Conservation (phyloP, 2,797 vertebrate species). For the Diplodus sargus region DNA sequence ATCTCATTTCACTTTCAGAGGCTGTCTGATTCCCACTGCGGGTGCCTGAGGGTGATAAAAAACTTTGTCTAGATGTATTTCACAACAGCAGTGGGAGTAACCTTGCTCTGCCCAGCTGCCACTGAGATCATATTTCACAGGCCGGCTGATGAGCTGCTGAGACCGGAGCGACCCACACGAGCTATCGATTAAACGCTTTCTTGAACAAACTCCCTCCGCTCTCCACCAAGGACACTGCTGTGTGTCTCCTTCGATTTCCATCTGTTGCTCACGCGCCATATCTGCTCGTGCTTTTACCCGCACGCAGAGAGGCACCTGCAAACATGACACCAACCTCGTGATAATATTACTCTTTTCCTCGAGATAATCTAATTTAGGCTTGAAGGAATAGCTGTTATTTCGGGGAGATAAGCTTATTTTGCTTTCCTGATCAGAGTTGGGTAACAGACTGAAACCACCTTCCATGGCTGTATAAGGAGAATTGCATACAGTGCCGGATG, state of each 20-base stretch:
- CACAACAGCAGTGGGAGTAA: conserved; percentile 57
- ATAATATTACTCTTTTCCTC: not conserved
- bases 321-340: not conserved
- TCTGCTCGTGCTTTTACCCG: not conserved
- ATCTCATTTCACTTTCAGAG: conserved; percentile 7
- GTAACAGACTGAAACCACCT: not conserved
- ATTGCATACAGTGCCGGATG: not conserved
- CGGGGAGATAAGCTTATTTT: not conserved
- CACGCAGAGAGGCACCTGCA: not conserved
- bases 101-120: conserved; percentile 71
- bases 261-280: not conserved
- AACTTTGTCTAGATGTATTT: conserved; percentile 39
- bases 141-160: conserved; percentile 7
- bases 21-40: conserved; percentile 24
- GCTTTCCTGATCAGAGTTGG: not conserved
- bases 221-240: conserved; percentile 6
- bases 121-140: conserved; percentile 47
- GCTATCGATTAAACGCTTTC: conserved; percentile 44
- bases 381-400: not conserved
- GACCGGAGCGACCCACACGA: conserved; percentile 12
- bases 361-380: not conserved
- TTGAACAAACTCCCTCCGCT: conserved; percentile 24
- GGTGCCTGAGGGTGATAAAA: conserved; percentile 39
- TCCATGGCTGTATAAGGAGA: not conserved
- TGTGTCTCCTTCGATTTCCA: conserved; percentile 18